Percentiles rank a stretch among this genome's conserved stretches.
Conservation (phyloP, 1,140 invertebrate genomes). For the Drosophila funebris region DNA sequence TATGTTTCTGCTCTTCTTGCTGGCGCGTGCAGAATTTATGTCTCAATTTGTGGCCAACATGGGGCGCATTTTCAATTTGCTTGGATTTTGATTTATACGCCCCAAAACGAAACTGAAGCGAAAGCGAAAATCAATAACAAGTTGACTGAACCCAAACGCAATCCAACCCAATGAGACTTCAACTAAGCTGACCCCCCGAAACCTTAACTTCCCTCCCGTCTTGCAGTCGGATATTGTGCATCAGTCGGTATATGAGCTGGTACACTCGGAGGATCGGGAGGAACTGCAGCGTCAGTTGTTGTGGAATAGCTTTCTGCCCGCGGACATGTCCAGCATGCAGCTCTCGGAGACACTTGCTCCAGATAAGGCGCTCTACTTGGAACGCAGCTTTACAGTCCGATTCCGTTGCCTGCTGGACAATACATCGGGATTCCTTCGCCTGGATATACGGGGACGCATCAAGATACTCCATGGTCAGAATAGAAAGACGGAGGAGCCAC, state of each 20-base stretch:
- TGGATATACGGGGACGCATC: slow-evolving; percentile 98
- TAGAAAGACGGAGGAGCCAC: slow-evolving; percentile 95
- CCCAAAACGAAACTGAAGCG: slow-evolving; percentile 53
- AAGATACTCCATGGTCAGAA: slow-evolving; percentile 98
- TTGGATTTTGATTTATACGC: slow-evolving; percentile 77
- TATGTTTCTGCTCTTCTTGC: slow-evolving; percentile 27
- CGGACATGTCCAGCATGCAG: slow-evolving; percentile 90
- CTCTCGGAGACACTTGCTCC: slow-evolving; percentile 93
- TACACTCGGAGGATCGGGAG: slow-evolving; percentile 99
- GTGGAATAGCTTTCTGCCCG: slow-evolving; percentile 97
- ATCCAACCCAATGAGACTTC: not conserved
- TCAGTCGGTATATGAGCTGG: slow-evolving; percentile 99
- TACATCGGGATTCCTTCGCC: slow-evolving; percentile 98
- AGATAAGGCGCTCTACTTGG: slow-evolving; percentile 93
- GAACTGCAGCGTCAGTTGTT: slow-evolving; percentile 97
- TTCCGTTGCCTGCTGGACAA: slow-evolving; percentile 99
- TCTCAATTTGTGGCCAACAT: slow-evolving; percentile 80
- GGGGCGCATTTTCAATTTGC: slow-evolving; percentile 81
- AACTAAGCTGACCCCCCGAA: slow-evolving; percentile 37
- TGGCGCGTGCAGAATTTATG: slow-evolving; percentile 80
- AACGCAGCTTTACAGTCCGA: slow-evolving; percentile 97
- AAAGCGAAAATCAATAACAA: slow-evolving; percentile 63
- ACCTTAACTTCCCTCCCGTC: not conserved
- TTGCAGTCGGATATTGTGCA: slow-evolving; percentile 98
- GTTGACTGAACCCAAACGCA: slow-evolving; percentile 35